Conservation (phyloP, 30 jellyfish, hydroid and myxozoan genomes). For the Hydractinia symbiolongicarpus region DNA sequence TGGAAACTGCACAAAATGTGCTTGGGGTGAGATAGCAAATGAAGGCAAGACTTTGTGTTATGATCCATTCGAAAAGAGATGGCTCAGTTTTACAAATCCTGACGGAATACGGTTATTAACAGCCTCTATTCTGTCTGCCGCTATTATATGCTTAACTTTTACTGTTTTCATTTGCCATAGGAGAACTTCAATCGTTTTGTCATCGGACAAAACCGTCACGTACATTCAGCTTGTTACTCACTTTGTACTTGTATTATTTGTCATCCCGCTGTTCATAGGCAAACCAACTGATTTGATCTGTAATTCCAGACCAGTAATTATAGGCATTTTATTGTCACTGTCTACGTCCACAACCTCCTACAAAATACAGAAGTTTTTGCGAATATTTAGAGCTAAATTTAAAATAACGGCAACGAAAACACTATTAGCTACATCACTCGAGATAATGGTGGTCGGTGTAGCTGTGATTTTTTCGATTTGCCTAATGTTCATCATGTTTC, state of each 20-base stretch:
- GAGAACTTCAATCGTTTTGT: neutral
- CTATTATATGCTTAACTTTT: neutral
- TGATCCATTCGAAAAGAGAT: neutral
- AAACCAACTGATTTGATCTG: neutral
- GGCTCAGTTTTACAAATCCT: neutral
- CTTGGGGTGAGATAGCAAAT: too few species aligned
- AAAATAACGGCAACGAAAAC: neutral
- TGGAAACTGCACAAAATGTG: too few species aligned
- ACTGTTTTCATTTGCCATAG: neutral
- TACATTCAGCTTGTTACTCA: neutral
- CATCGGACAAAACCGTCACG: neutral
- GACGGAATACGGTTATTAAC: neutral
- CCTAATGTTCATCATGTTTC: neutral
- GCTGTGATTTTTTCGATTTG: neutral
- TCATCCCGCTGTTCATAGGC: neutral
- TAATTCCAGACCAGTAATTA: neutral
- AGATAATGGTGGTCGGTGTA: neutral
- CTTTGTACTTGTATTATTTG: neutral
- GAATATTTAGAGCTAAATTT: neutral
- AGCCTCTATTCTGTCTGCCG: neutral
- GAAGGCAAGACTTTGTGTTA: neutral
- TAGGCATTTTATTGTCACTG: neutral
- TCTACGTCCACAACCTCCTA: neutral
- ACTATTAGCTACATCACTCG: neutral
- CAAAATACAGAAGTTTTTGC: slow-evolving; percentile 5